These are phyloP conservation scores for Oreohelix idahoensis DNA, from an alignment of 1,140 invertebrate species.

Conservation along the genomic window DNA sequence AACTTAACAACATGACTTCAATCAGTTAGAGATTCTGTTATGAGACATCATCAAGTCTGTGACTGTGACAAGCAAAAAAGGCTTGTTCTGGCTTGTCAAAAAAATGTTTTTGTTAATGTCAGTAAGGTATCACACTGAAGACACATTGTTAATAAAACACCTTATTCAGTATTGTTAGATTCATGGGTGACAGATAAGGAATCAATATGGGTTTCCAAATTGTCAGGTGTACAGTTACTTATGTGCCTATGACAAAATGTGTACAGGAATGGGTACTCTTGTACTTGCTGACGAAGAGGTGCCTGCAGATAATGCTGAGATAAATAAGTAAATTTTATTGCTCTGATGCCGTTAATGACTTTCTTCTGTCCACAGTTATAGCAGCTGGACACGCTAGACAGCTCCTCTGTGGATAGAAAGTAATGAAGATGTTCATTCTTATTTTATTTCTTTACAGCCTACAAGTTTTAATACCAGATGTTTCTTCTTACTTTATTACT, in stretches of 20 bases:
- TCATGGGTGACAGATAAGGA: background rate
- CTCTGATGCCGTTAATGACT: background rate
- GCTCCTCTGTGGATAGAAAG: slow-evolving; percentile 2
- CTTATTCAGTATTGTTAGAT: too few species aligned
- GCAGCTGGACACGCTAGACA: background rate
- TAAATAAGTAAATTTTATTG: background rate
- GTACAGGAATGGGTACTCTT: background rate
- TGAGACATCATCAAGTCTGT: too few species aligned
- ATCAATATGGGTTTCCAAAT: background rate
- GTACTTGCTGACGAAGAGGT: background rate
- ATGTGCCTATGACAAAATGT: slow-evolving; percentile 3
- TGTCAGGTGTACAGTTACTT: background rate
- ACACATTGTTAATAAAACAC: too few species aligned
- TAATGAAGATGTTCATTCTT: too few species aligned
- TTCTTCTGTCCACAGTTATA: background rate
- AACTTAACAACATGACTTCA: too few species aligned
- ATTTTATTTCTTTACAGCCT: too few species aligned
- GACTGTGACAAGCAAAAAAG: too few species aligned
- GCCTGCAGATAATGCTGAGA: background rate
- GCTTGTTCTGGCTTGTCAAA: too few species aligned
- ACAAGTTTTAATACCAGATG: background rate
- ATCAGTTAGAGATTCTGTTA: too few species aligned
- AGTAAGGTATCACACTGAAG: too few species aligned
- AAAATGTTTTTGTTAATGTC: too few species aligned
- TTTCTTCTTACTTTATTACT: background rate